These are phyloP conservation scores for Oreochromis tanganicae DNA, from an alignment of 2,113 vertebrate genomes.

Conservation along the genomic window DNA sequence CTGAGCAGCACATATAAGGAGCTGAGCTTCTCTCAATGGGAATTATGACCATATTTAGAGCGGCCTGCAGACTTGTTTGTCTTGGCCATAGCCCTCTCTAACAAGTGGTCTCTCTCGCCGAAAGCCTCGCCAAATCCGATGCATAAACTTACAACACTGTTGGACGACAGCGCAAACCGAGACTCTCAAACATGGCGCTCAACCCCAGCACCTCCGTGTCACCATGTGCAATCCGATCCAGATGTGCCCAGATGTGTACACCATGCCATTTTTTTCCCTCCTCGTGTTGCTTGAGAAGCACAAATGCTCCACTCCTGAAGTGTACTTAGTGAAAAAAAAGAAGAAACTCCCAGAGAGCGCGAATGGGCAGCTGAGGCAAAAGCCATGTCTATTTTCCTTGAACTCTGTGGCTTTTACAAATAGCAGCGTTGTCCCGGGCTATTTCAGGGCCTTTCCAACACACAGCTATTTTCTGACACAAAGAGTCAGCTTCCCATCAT, in stretches of 20 bases:
- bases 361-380: constrained; percentile 12
- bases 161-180: constrained; percentile 27
- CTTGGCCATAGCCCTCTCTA: constrained; percentile 46
- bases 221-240: constrained; percentile 52
- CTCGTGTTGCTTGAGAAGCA: constrained; percentile 8
- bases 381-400: constrained; percentile 36
- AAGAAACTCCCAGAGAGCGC: not conserved
- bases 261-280: not conserved
- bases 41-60: constrained; percentile 79
- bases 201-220: constrained; percentile 11
- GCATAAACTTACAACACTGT: constrained; percentile 36
- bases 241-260: constrained; percentile 62
- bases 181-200: constrained; percentile 46
- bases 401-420: constrained; percentile 52
- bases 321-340: not conserved
- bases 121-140: constrained; percentile 18
- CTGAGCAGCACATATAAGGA: constrained; percentile 77
- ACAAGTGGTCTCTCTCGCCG: constrained; percentile 38
- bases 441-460: constrained; percentile 44
- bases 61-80: constrained; percentile 62
- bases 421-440: constrained; percentile 45
- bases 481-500: not conserved
- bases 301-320: not conserved
- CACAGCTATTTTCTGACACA: constrained; percentile 11
- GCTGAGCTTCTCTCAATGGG: constrained; percentile 65